Conservation (phyloP, 2,888 invertebrate species). For the Deilephila porcellus region DNA sequence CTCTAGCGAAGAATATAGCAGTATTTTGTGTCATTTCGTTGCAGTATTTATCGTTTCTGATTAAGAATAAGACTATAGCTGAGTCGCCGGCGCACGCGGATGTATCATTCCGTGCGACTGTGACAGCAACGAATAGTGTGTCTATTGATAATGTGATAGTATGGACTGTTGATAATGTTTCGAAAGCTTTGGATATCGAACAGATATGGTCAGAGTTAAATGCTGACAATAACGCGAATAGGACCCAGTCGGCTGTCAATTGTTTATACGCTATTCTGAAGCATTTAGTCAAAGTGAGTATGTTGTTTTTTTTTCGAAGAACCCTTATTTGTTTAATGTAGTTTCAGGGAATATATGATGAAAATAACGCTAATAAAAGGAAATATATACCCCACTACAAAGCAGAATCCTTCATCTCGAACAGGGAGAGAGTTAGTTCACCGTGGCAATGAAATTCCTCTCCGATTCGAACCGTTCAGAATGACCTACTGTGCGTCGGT, state of each 20-base stretch:
- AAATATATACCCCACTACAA: no score
- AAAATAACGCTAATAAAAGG: no score
- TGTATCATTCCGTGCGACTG: slow-evolving; percentile 69
- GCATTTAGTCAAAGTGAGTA: slow-evolving; percentile 75
- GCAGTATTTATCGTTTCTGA: slow-evolving; percentile 79
- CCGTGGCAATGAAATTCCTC: no score
- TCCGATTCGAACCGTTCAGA: no score
- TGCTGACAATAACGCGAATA: slow-evolving; percentile 69
- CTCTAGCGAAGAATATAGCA: slow-evolving; percentile 69
- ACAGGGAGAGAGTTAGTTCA: no score
- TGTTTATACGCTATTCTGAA: slow-evolving; percentile 78
- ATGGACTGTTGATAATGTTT: slow-evolving; percentile 69
- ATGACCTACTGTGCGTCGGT: not conserved
- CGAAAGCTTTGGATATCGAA: slow-evolving; percentile 66
- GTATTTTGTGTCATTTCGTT: slow-evolving; percentile 76
- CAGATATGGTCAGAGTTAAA: slow-evolving; percentile 79
- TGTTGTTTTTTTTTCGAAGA: not conserved
- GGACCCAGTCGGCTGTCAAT: slow-evolving; percentile 78
- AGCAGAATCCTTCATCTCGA: no score
- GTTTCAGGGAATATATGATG: no score
- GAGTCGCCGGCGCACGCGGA: slow-evolving; percentile 75
- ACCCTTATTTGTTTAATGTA: not conserved
- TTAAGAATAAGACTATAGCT: slow-evolving; percentile 79
- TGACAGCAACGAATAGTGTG: slow-evolving; percentile 64
- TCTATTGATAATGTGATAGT: slow-evolving; percentile 72